Conservation (phyloP, 2,113 vertebrate genomes). For the Rhinichthys klamathensis region DNA sequence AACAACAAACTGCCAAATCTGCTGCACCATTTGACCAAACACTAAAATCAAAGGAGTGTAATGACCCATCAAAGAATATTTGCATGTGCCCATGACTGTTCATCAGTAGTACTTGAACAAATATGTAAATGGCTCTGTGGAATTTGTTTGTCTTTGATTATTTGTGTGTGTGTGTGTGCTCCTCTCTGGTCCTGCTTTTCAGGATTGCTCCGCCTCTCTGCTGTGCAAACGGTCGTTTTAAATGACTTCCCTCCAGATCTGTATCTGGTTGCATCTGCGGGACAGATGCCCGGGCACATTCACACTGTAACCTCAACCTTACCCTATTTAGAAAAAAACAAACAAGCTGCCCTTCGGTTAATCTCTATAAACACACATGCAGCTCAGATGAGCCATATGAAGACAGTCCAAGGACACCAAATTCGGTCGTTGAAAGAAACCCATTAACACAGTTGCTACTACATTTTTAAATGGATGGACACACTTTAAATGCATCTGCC, state of each 20-base stretch:
- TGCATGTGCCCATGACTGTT: conserved; percentile 18
- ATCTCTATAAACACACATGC: not conserved
- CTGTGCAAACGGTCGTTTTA: conserved; percentile 29
- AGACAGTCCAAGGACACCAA: conserved; percentile 17
- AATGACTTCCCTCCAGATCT: conserved; percentile 41
- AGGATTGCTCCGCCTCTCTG: conserved; percentile 44
- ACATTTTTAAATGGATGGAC: not conserved
- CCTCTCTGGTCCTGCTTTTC: conserved; percentile 49
- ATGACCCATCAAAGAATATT: conserved; percentile 59
- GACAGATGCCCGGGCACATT: not conserved
- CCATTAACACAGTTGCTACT: not conserved
- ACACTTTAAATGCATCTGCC: not conserved
- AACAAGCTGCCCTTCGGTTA: conserved; percentile 28
- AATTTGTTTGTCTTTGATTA: conserved; percentile 30
- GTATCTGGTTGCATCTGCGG: conserved; percentile 36
- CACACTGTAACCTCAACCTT: conserved; percentile 7
- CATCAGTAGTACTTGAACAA: not conserved
- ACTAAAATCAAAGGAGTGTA: conserved; percentile 54
- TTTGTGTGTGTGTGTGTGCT: conserved; percentile 38
- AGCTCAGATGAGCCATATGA: conserved; percentile 14
- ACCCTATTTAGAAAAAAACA: not conserved
- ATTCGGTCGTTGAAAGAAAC: not conserved
- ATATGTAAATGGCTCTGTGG: conserved; percentile 24
- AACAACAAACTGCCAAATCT: conserved; percentile 16
- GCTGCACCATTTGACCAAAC: conserved; percentile 50